Base-by-base conservation (phyloP, 2,113 vertebrate species). In the Sinocyclocheilus maitianheensis region DNA sequence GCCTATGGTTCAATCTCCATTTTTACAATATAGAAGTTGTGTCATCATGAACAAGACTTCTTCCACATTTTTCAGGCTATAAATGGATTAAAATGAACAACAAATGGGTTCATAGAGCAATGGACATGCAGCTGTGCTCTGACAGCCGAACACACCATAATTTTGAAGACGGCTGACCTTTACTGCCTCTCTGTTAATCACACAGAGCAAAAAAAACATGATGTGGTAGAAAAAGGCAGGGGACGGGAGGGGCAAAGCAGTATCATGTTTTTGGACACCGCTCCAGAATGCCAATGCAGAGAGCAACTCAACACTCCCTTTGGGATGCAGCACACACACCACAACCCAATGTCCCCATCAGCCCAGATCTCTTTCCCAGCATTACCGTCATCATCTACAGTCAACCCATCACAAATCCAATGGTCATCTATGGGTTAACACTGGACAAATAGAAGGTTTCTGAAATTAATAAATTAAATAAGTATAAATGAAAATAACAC, bases 281-380 rank as follows among this genome's bases (percentile, higher is more conserved):
- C 18, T 87, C 53, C 79, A 85, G 87, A 92, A 89, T 14, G 60
- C 20, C 78, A 83, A 67, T 82, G 81, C 91, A 85, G 89, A 80
- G 24, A 86, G 93, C 91, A 94, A 94, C 89, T 88, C 91, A 82
- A 91, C 91, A 93, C 89, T 89, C 92, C 93, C 93, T 90, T 26
- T 22, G 92, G 93, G 93, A 92, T 88, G 71, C 6, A 34, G 16
- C 81, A 89, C 86, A 88, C 88, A 86, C 84, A 90, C 86, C 34
- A 51, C 48, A 26, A 71, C 71, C 65, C 65, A 63, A 22, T 74
- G 81, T 74, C 48, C 81, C 12, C 67, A 60, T 72, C 81, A 37
- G 48, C 63, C 63, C 43, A 53, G 4, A 7, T 77, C 75, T 18
- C 75, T 9, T n/a, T 77, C 75, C 75, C 12, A 78, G 51, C 77